Conservation (phyloP, 2,113 vertebrate genomes). For the Rhabdornis inornatus region DNA sequence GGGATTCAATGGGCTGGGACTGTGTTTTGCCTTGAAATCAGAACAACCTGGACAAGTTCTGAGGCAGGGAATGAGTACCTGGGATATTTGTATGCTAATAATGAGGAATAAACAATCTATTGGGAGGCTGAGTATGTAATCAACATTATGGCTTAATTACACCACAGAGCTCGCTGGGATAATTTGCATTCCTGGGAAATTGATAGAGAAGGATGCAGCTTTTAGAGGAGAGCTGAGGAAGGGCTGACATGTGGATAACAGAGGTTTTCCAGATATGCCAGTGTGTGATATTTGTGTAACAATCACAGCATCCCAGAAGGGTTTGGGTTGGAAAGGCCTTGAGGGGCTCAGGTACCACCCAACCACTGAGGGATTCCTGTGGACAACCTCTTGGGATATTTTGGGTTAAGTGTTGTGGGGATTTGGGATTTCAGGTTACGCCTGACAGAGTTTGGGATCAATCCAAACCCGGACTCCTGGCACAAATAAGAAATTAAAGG, state of each 20-base stretch:
- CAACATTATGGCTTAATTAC: not conserved
- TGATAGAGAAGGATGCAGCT: not conserved
- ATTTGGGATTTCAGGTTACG: not conserved
- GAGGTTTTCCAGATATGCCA: not conserved
- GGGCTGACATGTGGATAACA: not conserved
- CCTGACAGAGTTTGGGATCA: not conserved
- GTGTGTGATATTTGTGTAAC: accelerated
- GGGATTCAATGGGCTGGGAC: not conserved
- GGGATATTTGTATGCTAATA: not conserved
- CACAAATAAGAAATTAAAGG: not conserved
- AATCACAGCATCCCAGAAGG: not conserved
- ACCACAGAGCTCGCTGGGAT: not conserved
- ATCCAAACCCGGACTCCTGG: not conserved
- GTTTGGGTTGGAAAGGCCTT: not conserved
- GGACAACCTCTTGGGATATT: not conserved
- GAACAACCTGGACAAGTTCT: not conserved
- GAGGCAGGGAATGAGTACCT: not conserved
- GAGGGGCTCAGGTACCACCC: not conserved
- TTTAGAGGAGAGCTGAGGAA: not conserved
- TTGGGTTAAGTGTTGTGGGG: not conserved
- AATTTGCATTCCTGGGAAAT: not conserved
- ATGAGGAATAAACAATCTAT: not conserved
- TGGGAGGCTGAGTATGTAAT: not conserved
- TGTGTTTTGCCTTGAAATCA: not conserved
- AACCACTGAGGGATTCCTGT: not conserved